Evolutionary conservation across 1,140 invertebrate species (phyloP), one percentile per base, ranked within the genome.

Genomic region (Chrysomallon squamiferum): DNA sequence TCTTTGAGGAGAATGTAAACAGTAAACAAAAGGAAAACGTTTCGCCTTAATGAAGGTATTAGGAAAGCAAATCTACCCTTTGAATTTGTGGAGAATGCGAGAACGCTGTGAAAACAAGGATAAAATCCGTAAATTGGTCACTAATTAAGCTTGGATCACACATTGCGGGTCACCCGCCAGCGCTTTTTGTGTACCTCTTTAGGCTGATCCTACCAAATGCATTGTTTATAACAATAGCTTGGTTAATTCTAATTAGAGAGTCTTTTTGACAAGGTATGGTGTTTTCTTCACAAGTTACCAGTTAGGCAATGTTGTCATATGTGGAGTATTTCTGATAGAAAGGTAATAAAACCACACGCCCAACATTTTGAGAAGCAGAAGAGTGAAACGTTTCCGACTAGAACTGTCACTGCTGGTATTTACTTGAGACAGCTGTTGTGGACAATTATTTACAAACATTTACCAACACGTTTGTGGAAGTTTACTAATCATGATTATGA

Each of bases 101-200:
- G 22, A 54, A 30, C 22, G 29, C 50, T 54, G 50, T 54, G 22
- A 54, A 54, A 54, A 54, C 50, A 54, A 20, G 22, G 22, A 11
- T 30, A 2, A 54, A 54, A 54, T 54, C 50, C 50, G 50, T 30
- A 54, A 54, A 54, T 54, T 54, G 50, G 50, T 27, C 25, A 20
- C 50, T 38, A 38, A 20, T 25, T 25, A 27, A 30, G 50, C 50
- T 54, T 54, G 50, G 50, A 54, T 54, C 50, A 54, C 50, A 54
- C 50, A 27, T 54, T 7, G 35, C 35, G 15, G 6, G 35, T 38
- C 5, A 38, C 35, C 35, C 35, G 29, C 50, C 29, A 25, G 22
- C 29, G n/a, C 2, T 30, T 9, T 27, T 54, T 54, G 50, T 54
- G 50, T 54, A 30, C 29, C 50, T 54, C 22, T 25, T 54, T 54